Percentiles rank a stretch among this genome's conserved stretches.
Evolutionary conservation across 2,797 vertebrate species (phyloP).

Genomic region (Pseudopleuronectes americanus): DNA sequence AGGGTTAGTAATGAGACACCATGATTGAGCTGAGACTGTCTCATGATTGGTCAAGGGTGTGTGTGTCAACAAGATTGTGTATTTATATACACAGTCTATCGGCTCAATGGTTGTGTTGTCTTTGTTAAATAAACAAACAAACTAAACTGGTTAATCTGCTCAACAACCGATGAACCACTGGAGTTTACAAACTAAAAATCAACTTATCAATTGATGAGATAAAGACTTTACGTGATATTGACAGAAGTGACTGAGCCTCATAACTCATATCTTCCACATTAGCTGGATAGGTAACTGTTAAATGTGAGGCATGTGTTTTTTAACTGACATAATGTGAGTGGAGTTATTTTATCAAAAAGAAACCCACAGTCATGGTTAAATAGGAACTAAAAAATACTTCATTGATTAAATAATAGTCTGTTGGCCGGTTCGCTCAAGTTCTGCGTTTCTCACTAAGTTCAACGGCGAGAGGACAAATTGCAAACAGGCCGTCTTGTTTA

Average conservation of each 20-base stretch:
- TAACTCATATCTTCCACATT: background rate
- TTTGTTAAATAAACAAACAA: too few species aligned
- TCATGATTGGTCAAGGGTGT: too few species aligned
- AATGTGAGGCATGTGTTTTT: background rate
- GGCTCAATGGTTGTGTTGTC: too few species aligned
- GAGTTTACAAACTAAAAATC: background rate
- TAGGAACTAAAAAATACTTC: background rate
- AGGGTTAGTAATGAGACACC: too few species aligned
- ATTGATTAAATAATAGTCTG: background rate
- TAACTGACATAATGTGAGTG: background rate
- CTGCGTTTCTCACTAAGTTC: constrained; percentile 27
- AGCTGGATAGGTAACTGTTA: background rate
- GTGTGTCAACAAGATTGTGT: too few species aligned
- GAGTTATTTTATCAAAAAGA: too few species aligned
- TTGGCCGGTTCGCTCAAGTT: background rate
- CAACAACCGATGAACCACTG: background rate
- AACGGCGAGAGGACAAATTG: constrained; percentile 51
- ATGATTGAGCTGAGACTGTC: too few species aligned
- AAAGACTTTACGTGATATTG: background rate
- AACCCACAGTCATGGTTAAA: too few species aligned
- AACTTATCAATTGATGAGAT: background rate
- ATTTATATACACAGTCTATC: too few species aligned
- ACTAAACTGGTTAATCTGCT: background rate
- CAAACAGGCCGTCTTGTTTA: constrained; percentile 64
- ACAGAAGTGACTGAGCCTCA: background rate